Conservation (phyloP, 1,140 invertebrate genomes). For the Homalodisca vitripennis region DNA sequence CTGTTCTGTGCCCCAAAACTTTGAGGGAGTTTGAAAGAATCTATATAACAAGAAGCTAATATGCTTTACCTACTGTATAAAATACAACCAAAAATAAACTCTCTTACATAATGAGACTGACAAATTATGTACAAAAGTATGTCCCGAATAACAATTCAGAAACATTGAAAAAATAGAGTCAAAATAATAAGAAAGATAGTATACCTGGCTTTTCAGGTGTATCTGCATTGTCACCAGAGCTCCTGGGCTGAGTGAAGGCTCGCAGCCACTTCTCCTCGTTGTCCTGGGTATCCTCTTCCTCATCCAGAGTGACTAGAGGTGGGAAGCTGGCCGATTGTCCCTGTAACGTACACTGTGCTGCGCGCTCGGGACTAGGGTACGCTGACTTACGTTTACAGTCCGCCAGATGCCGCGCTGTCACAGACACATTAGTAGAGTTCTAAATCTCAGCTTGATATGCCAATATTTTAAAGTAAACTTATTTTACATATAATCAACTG, state of each 20-base stretch:
- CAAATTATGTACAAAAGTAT: too few species aligned
- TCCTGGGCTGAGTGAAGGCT: conserved; percentile 29
- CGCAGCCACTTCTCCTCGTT: conserved; percentile 34
- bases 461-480: too few species aligned
- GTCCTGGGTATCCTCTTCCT: conserved; percentile 33
- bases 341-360: conserved; percentile 30
- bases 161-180: not conserved
- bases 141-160: not conserved
- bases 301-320: conserved; percentile 37
- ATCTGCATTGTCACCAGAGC: not conserved
- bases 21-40: too few species aligned
- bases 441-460: too few species aligned
- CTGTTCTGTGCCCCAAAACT: too few species aligned
- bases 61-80: too few species aligned
- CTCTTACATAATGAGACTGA: too few species aligned
- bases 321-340: conserved; percentile 38
- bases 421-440: too few species aligned
- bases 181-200: not conserved
- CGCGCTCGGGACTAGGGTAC: conserved; percentile 54
- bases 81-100: too few species aligned
- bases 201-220: not conserved
- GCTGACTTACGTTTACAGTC: conserved; percentile 61
- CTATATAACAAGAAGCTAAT: too few species aligned
- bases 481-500: too few species aligned
- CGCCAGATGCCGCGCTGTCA: conserved; percentile 58